A percentile compares a stretch with the other conserved stretches of the same genome.
Conservation (phyloP, 1,140 invertebrate genomes). For the Bombus affinis region DNA sequence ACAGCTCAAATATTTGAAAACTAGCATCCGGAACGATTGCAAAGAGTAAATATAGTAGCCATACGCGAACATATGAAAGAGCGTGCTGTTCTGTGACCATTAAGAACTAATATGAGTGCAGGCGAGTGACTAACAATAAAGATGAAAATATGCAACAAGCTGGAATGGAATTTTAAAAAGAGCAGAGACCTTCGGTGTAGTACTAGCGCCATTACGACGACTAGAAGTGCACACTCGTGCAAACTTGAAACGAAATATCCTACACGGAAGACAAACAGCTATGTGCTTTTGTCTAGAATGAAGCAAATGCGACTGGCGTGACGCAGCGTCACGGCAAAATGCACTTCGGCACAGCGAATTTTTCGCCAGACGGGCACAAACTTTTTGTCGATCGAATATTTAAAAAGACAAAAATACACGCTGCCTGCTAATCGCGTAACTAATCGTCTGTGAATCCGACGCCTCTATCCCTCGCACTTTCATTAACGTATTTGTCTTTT, state of each 20-base stretch:
- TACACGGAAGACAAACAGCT: background rate
- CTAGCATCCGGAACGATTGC: background rate
- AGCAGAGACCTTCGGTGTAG: background rate
- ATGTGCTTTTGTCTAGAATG: slow-evolving; percentile 6
- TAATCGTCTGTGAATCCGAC: too few species aligned
- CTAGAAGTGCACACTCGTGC: background rate
- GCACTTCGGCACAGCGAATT: background rate
- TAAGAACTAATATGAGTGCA: background rate
- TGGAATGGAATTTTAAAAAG: slow-evolving; percentile 32
- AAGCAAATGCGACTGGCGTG: slow-evolving; percentile 17
- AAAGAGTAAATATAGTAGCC: background rate
- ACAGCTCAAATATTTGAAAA: background rate
- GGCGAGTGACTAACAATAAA: slow-evolving; percentile 30
- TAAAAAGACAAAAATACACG: too few species aligned
- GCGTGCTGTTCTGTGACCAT: background rate
- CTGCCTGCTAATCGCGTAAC: too few species aligned
- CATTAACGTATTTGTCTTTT: too few species aligned
- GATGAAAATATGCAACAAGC: slow-evolving; percentile 26
- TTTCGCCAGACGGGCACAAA: background rate
- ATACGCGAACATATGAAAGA: background rate
- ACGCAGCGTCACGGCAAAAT: background rate
- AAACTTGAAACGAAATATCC: background rate
- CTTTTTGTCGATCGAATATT: too few species aligned
- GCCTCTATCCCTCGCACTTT: too few species aligned
- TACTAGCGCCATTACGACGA: background rate